Conservation (phyloP, 2,888 invertebrate species). For the Zeuzera pyrina region DNA sequence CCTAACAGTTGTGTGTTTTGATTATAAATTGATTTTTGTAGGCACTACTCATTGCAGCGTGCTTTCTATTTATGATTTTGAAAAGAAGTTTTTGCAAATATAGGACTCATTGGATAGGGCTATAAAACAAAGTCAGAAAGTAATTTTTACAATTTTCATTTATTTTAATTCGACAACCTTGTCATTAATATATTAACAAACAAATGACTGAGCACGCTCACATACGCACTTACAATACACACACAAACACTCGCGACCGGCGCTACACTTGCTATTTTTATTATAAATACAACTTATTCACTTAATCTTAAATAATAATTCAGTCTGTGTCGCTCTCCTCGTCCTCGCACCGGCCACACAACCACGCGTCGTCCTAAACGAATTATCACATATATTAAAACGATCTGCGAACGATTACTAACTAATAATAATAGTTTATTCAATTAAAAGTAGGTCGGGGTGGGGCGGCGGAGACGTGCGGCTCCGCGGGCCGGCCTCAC, state of each 20-base stretch:
- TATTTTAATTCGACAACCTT: constrained; percentile 83
- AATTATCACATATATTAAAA: constrained; percentile 80
- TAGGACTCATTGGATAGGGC: no score
- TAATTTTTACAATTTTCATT: constrained; percentile 69
- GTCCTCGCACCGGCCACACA: constrained; percentile 71
- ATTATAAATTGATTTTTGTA: no score
- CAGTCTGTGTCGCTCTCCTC: constrained; percentile 74
- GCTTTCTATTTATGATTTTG: neutral
- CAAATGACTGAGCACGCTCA: constrained; percentile 75
- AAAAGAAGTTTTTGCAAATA: no score
- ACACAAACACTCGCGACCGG: constrained; percentile 77
- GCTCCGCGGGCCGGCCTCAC: constrained; percentile 73
- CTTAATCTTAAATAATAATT: constrained; percentile 74
- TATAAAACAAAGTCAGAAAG: constrained; percentile 8
- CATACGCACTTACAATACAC: constrained; percentile 75
- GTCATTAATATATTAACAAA: constrained; percentile 82
- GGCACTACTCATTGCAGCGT: no score
- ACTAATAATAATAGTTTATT: constrained; percentile 61
- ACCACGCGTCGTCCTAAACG: constrained; percentile 65
- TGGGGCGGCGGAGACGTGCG: constrained; percentile 63
- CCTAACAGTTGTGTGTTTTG: no score
- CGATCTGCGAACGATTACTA: constrained; percentile 71
- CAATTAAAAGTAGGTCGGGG: constrained; percentile 71
- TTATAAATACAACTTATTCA: constrained; percentile 74
- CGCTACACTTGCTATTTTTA: constrained; percentile 75